Evolutionary conservation across 2,888 invertebrate species (phyloP).

Genomic region (Teinopalpus imperialis): DNA sequence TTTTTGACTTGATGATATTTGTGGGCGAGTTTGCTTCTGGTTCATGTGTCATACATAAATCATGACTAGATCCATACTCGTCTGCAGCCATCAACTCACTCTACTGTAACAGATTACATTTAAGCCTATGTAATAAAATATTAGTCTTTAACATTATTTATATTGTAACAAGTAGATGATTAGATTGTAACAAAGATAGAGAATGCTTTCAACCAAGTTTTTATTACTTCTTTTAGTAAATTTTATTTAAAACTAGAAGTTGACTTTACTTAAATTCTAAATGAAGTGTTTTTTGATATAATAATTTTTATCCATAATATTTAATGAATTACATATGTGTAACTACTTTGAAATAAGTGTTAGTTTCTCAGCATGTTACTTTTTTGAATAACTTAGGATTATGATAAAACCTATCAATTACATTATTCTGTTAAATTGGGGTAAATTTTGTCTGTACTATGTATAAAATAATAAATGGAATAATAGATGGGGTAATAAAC

Average conservation of each 20-base stretch:
- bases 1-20: slow-evolving; percentile 83
- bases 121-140: slow-evolving; percentile 3
- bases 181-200: slow-evolving; percentile 5
- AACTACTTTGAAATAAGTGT: too few relatives aligned
- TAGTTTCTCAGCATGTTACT: too few relatives aligned
- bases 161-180: neutral
- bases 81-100: slow-evolving; percentile 86
- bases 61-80: slow-evolving; percentile 96
- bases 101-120: slow-evolving; percentile 28
- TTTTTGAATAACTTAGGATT: too few relatives aligned
- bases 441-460: too few relatives aligned
- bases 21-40: slow-evolving; percentile 92
- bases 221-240: neutral
- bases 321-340: too few relatives aligned
- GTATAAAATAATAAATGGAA: too few relatives aligned
- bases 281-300: too few relatives aligned
- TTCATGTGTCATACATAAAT: slow-evolving; percentile 83
- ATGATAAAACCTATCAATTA: too few relatives aligned
- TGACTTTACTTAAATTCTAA: too few relatives aligned
- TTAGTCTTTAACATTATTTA: neutral
- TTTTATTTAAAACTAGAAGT: neutral
- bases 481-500: too few relatives aligned
- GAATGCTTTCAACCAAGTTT: neutral
- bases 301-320: too few relatives aligned
- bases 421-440: too few relatives aligned